Evolutionary conservation across 2,113 vertebrate species (phyloP), one percentile per base, ranked within the genome.

Genomic region (Poecilia latipinna): DNA sequence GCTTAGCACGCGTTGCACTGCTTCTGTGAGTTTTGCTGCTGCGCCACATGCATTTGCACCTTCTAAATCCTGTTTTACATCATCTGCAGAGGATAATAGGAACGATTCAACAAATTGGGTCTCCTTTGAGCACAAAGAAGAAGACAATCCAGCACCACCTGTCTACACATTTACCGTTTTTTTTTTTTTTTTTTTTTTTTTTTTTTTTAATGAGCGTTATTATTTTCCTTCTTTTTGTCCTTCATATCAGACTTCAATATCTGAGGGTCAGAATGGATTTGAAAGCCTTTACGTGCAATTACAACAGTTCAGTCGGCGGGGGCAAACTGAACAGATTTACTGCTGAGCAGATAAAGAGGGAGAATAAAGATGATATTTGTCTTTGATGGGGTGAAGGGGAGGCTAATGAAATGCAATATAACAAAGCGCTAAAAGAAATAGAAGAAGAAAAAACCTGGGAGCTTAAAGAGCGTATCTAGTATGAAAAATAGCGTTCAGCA

Each of bases 1-100:
- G 85, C 89, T 87, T 35, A 82, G 57, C n/a, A 32, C 70, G 17
- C 70, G 70, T 37, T 71, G 65, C 70, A 72, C 69, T 71, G 69
- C 74, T 64, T 77, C 76, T 28, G 65, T 65, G 60, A 70, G 29
- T 75, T n/a, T 28, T 61, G 76, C 61, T 74, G 61, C 61, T 33
- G 66, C 44, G 65, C 39, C 51, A 5, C 75, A 61, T 72, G 26
- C 61, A 80, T 85, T 88, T 79, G 39, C 76, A 65, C 78, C 54
- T 82, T 78, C 82, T 70, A 64, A 28, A 4, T 57, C 33, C 51
- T 70, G 33, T 61, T 61, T 65, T 24, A 78, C 64, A 61, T 79
- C 68, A 29, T 61, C 68, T 78, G 74, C 69, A 8, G 72, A 60
- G 62, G 69, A 72, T 68, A 77, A 72, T 79, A 68, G 65, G 39